These are phyloP conservation scores for Peromyscus californicus DNA, from an alignment of 2,113 vertebrate genomes.

Conservation along the genomic window DNA sequence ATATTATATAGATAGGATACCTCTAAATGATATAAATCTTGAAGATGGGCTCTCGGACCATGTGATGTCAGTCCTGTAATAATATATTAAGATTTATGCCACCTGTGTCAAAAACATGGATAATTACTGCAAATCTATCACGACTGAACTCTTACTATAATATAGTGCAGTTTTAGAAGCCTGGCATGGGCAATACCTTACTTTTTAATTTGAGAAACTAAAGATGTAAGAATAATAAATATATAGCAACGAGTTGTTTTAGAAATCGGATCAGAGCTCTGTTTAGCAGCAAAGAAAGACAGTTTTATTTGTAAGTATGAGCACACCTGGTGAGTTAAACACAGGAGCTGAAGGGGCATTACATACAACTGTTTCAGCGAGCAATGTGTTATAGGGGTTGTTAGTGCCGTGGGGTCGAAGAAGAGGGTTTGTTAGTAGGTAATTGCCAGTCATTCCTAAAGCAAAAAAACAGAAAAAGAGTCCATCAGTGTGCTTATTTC, in stretches of 20 bases:
- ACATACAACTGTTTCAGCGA: conserved; percentile 99
- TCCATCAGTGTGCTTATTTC: conserved; percentile 90
- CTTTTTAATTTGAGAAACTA: conserved; percentile 82
- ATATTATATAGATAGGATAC: conserved; percentile 91
- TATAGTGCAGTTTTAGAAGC: conserved; percentile 94
- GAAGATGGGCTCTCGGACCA: conserved; percentile 92
- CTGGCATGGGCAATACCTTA: conserved; percentile 85
- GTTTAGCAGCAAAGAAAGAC: conserved; percentile 80
- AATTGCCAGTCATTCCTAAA: conserved; percentile 99
- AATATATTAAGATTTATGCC: conserved; percentile 95
- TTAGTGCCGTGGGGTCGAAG: conserved; percentile 99
- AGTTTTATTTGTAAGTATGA: conserved; percentile 90
- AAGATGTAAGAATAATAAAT: conserved; percentile 70
- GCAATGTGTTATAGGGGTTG: conserved; percentile 99
- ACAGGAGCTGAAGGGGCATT: conserved; percentile 99
- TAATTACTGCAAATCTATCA: conserved; percentile 90
- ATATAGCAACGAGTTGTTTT: conserved; percentile 79
- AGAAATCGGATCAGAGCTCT: conserved; percentile 83
- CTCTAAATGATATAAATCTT: conserved; percentile 93
- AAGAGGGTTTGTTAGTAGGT: conserved; percentile 99
- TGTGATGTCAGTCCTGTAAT: conserved; percentile 93
- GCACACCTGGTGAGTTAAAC: conserved; percentile 99
- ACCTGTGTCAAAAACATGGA: conserved; percentile 94
- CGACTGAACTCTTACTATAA: conserved; percentile 90
- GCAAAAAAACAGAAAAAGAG: conserved; percentile 85